Evolutionary conservation across 1,140 invertebrate genomes (phyloP).

Genomic region (Calephelis nemesis): DNA sequence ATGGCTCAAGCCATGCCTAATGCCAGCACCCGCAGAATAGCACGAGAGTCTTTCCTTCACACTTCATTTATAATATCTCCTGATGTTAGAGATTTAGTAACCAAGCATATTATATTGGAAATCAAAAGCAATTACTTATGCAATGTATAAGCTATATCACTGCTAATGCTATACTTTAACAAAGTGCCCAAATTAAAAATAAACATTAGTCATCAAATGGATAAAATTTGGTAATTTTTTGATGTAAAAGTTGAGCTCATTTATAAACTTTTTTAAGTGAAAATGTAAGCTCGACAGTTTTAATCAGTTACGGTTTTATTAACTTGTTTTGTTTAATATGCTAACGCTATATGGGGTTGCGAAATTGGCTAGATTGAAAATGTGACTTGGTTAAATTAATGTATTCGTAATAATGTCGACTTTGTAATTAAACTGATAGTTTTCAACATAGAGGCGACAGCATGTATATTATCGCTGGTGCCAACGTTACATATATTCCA

Average conservation of each 20-base stretch:
- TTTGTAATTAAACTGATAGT: no score
- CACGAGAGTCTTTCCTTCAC: constrained; percentile 48
- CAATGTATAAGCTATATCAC: neutral
- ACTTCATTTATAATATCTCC: constrained; percentile 43
- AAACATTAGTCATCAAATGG: neutral
- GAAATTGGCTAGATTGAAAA: no score
- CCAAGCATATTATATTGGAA: constrained; percentile 37
- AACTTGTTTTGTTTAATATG: no score
- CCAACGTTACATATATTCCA: no score
- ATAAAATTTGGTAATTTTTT: neutral
- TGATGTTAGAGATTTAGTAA: constrained; percentile 55
- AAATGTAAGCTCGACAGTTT: neutral
- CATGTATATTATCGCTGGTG: no score
- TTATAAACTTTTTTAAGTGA: constrained; percentile 13
- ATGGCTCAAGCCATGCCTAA: constrained; percentile 56
- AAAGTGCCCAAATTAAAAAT: neutral
- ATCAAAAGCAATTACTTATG: constrained; percentile 21
- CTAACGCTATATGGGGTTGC: no score
- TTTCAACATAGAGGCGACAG: no score
- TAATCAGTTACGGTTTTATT: neutral
- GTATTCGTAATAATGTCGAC: no score
- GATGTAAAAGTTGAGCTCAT: neutral
- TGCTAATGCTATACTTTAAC: neutral
- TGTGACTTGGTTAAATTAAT: no score
- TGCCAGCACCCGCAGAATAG: constrained; percentile 43